Base-by-base conservation (phyloP, 2,113 vertebrate genomes). In the Hiodon alosoides region DNA sequence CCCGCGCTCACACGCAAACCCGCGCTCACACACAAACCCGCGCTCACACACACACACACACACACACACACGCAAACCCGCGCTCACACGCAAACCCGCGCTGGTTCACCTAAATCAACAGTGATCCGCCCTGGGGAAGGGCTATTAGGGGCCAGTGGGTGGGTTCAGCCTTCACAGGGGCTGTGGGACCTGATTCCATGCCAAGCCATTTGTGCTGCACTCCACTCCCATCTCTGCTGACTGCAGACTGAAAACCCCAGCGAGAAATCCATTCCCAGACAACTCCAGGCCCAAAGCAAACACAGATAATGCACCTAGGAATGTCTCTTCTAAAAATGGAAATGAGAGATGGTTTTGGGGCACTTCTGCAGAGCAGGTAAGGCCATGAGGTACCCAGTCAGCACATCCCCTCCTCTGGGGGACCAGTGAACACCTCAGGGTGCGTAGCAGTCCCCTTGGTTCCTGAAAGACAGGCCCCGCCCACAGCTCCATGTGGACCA, bases 261-360 rank as follows among this genome's bases (percentile, higher is more conserved):
- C 53, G 54, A 65, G 65, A 68, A 64, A 16, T 7, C 5, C 53
- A 5, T 13, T 74, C 64, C 7, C 64, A 48, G 7, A 4, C 8
- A 31, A n/a, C 31, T 72, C 46, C 60, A 10, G 46, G 4, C 73
- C 65, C 50, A 59, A 75, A 48, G 58, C 52, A 66, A 74, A 74
- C 72, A 66, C 7, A 14, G 46, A 52, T 64, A 66, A 11, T 59
- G 31, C 65, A 48, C 16, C 52, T 52, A 57, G 52, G 73, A 67
- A 75, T 67, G 70, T 59, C 55, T 75, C 47, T 68, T 59, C 65
- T 75, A 75, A 67, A 75, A 75, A 75, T 68, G 73, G 73, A 68
- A 67, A 67, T 11, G 46, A 50, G 54, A 14, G 58, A 75, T 66
- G 69, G 57, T 71, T 57, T 75, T 74, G 11, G 4, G 47, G 73